phyloP scores from a whole-genome alignment of 2,113 vertebrate genomes.

The Chascanopsetta lugubris region DNA sequence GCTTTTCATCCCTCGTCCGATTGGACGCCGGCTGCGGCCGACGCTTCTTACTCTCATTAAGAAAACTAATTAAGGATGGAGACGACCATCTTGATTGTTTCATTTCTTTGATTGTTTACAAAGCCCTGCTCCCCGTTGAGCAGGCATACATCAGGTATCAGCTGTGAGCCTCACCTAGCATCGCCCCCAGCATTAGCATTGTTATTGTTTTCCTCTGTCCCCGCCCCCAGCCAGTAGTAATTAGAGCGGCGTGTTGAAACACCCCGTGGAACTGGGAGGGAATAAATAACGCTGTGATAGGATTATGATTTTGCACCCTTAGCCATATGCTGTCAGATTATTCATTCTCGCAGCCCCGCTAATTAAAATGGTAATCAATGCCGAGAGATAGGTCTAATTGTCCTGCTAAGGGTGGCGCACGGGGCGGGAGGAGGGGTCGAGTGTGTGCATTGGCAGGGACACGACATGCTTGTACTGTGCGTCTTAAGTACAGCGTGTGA shows the following conservation, averaged over 20 bases:
- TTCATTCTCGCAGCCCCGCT: constrained; percentile 66
- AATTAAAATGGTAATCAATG: constrained; percentile 79
- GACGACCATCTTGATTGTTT: constrained; percentile 21
- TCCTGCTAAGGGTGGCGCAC: constrained; percentile 17
- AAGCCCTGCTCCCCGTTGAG: constrained; percentile 28
- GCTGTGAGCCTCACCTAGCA: constrained; percentile 32
- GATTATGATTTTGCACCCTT: constrained; percentile 74
- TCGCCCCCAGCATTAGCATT: constrained; percentile 59
- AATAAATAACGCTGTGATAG: constrained; percentile 68
- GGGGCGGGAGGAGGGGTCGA: background rate
- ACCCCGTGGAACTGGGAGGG: constrained; percentile 56
- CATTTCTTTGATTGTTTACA: constrained; percentile 26
- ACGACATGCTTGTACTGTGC: constrained; percentile 28
- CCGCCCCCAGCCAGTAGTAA: constrained; percentile 66
- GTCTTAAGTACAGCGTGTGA: constrained; percentile 19
- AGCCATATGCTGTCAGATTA: constrained; percentile 73
- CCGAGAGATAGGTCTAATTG: constrained; percentile 46
- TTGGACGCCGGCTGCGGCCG: constrained; percentile 31
- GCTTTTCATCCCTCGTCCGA: constrained; percentile 33
- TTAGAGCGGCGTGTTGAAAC: constrained; percentile 70
- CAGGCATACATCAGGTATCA: constrained; percentile 24
- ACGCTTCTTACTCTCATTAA: constrained; percentile 44
- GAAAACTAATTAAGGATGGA: constrained; percentile 22
- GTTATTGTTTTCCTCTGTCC: constrained; percentile 70
- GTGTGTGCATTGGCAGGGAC: constrained; percentile 4